Percentiles rank a stretch among this genome's conserved stretches.
These are phyloP conservation scores for Cervus canadensis DNA, from an alignment of 2,113 vertebrate genomes.

Conservation along the genomic window DNA sequence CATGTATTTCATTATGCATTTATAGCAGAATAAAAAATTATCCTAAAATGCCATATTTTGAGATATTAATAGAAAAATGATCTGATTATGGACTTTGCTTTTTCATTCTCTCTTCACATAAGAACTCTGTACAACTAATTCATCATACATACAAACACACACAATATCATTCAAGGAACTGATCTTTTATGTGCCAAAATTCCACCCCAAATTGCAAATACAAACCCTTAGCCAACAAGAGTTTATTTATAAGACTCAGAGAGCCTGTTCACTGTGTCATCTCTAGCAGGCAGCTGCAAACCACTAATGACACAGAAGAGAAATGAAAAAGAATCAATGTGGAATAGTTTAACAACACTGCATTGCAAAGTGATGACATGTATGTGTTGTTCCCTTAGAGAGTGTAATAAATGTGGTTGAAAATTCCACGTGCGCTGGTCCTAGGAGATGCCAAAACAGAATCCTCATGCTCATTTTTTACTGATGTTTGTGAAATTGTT, in stretches of 20 bases:
- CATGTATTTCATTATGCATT: background rate
- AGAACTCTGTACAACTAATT: background rate
- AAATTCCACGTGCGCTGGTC: background rate
- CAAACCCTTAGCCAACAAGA: background rate
- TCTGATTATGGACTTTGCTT: background rate
- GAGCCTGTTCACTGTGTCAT: background rate
- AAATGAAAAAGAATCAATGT: background rate
- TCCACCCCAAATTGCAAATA: slow-evolving; percentile 1
- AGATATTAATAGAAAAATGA: background rate
- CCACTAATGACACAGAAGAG: background rate
- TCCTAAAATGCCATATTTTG: background rate
- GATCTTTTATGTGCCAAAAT: slow-evolving; percentile 17
- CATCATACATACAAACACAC: background rate
- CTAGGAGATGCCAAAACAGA: background rate
- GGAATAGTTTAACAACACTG: background rate
- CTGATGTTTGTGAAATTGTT: background rate
- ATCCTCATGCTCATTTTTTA: background rate
- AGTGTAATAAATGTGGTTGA: background rate
- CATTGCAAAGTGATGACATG: background rate
- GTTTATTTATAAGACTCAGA: slow-evolving; percentile 44
- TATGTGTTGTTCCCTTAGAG: background rate
- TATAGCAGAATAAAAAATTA: background rate
- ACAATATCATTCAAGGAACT: slow-evolving; percentile 1
- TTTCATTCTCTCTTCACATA: background rate
- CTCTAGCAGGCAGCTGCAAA: background rate